Percentiles rank a stretch among this genome's conserved stretches.
These are phyloP conservation scores for Drosophila equinoxialis DNA, from an alignment of 1,140 invertebrate genomes.

Conservation along the genomic window DNA sequence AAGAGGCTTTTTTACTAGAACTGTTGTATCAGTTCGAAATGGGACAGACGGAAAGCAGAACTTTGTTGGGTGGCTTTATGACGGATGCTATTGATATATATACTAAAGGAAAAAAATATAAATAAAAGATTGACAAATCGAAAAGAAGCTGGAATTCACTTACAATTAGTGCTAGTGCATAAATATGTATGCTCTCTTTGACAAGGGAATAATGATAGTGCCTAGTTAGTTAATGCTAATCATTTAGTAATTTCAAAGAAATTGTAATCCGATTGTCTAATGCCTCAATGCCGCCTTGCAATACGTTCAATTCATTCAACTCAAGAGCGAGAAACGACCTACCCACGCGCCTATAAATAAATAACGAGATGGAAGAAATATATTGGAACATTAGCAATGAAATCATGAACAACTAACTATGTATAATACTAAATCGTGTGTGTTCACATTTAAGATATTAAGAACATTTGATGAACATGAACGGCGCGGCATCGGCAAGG, in stretches of 20 bases:
- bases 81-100: too few species aligned
- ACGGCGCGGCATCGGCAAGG: slow-evolving; percentile 50
- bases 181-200: neutral
- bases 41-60: too few species aligned
- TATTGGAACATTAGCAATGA: too few species aligned
- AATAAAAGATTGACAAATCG: too few species aligned
- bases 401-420: slow-evolving; percentile 36
- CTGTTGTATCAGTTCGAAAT: too few species aligned
- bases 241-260: neutral
- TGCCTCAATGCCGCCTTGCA: slow-evolving; percentile 58
- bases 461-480: slow-evolving; percentile 27
- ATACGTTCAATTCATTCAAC: slow-evolving; percentile 64
- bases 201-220: neutral
- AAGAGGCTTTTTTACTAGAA: too few species aligned
- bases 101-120: too few species aligned
- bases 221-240: neutral
- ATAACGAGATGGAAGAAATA: too few species aligned
- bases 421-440: slow-evolving; percentile 29
- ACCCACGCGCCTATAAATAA: slow-evolving; percentile 27
- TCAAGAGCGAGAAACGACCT: slow-evolving; percentile 44
- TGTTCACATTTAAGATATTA: slow-evolving; percentile 21
- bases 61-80: too few species aligned
- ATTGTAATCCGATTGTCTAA: slow-evolving; percentile 15
- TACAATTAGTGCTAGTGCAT: too few species aligned
- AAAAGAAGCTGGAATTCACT: too few species aligned